Percentiles rank a stretch among this genome's conserved stretches.
phyloP scores from a whole-genome alignment of 2,797 vertebrate species.

The Halcyon smyrnensis region DNA sequence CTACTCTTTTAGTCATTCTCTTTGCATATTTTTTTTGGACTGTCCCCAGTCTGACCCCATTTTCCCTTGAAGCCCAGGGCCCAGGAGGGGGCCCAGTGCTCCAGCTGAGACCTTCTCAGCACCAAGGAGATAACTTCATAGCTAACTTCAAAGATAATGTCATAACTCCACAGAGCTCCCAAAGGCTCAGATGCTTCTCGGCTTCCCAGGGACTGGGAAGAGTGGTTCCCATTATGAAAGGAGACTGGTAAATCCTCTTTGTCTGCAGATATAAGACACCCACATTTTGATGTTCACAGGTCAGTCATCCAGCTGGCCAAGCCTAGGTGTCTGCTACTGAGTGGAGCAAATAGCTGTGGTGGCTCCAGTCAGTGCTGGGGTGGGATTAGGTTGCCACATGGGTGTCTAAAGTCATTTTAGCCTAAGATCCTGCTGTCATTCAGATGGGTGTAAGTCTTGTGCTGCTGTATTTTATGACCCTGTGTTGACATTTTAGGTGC shows the following conservation, averaged over 20 bases:
- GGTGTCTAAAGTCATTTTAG: neutral
- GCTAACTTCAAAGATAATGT: neutral
- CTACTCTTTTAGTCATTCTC: neutral
- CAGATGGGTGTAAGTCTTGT: neutral
- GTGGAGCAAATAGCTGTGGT: neutral
- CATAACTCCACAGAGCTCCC: neutral
- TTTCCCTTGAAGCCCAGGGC: neutral
- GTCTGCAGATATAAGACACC: neutral
- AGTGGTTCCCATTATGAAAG: neutral
- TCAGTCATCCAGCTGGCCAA: neutral
- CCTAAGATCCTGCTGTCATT: neutral
- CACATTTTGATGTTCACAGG: neutral
- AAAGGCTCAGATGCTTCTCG: neutral
- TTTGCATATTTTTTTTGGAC: neutral
- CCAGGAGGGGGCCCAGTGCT: neutral
- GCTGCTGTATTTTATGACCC: neutral
- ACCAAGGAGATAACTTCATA: conserved; percentile 20
- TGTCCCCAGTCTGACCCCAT: conserved; percentile 23
- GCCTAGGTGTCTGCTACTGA: fast-evolving
- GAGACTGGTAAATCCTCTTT: neutral
- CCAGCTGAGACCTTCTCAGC: neutral
- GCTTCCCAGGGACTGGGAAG: neutral
- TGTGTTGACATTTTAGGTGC: neutral
- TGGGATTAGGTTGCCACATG: neutral
- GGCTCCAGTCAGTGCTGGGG: neutral